Base-by-base conservation (phyloP, 2,797 vertebrate species). In the Sphenodon punctatus region DNA sequence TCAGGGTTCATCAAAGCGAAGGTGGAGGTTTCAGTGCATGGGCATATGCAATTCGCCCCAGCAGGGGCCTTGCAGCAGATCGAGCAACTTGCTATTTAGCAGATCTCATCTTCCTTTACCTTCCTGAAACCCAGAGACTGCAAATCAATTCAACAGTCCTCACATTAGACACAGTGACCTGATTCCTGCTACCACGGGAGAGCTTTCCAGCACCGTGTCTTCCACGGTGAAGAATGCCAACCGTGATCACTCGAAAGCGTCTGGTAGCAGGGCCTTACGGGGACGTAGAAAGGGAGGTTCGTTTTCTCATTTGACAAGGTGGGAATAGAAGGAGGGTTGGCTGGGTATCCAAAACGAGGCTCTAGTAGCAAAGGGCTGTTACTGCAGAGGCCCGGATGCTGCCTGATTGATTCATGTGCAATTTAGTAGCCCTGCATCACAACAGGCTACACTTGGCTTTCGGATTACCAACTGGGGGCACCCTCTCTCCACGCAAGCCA, bases 331-430 rank as follows among this genome's bases (percentile, higher is more conserved):
- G 48, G 76, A 75, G 59, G 73, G 60, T 61, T 22, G 22, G 55
- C n/a, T n/a, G n/a, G n/a, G 64, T 55, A 43, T 45, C 66, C 69
- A 67, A 42, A 53, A 67, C 70, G 84, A 74, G 23, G 17, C 14
- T 16, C 74, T 85, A 86, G 85, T 84, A 80, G 82, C 84, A 51
- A 92, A 56, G 53, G 22, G 46, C 10, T 22, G 45, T 10, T 5
- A 10, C 22, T 46, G 20, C 45, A 46, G 20, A 82, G 87, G 72
- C 60, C 78, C 1, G 53, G 49, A 68, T 22, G 73, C 87, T 60
- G 84, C 63, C 77, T 1, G 1, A 22, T 2, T 1, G 19, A 53
- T 30, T 42, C 20, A 16, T 13, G 27, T 7, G 7, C 0, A 1
- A 58, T 19, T 78, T 70, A 42, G 78, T 6, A 58, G 49, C 25